Percentiles rank a stretch among this genome's conserved stretches.
Conservation (phyloP, 2,797 vertebrate species). For the Acipenser transmontanus region DNA sequence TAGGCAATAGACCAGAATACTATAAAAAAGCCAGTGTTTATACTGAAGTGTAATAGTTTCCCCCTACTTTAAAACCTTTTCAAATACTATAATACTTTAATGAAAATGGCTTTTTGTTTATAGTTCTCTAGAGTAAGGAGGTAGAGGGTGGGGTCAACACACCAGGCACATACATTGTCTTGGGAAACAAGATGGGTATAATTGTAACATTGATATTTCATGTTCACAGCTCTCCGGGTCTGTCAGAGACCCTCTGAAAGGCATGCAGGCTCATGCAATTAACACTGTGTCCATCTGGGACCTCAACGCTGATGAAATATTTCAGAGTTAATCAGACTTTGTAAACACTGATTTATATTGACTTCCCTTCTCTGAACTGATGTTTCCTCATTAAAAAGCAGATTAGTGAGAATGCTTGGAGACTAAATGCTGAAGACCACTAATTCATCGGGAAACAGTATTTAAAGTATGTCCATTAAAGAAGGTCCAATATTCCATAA, state of each 20-base stretch:
- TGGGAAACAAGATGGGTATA: constrained; percentile 60
- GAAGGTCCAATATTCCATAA: constrained; percentile 44
- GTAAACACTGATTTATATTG: constrained; percentile 99
- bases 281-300: constrained; percentile 73
- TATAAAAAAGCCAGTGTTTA: too few relatives aligned
- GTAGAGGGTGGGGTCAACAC: constrained; percentile 43
- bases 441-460: constrained; percentile 68
- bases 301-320: constrained; percentile 81
- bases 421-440: constrained; percentile 69
- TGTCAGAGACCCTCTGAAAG: constrained; percentile 57
- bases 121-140: constrained; percentile 61
- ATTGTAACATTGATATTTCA: constrained; percentile 66
- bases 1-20: too few relatives aligned
- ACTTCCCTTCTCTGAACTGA: constrained; percentile 93
- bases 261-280: constrained; percentile 63
- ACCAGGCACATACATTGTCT: constrained; percentile 71
- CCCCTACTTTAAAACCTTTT: too few relatives aligned
- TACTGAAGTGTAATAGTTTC: too few relatives aligned
- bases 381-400: constrained; percentile 96
- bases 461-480: constrained; percentile 47
- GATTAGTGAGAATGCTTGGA: constrained; percentile 82
- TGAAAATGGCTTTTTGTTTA: constrained; percentile 73
- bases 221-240: constrained; percentile 52
- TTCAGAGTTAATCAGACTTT: constrained; percentile 89
- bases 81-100: constrained; percentile 71